Evolutionary conservation across 2,113 vertebrate genomes (phyloP).

Genomic region (Rafetus swinhoei): DNA sequence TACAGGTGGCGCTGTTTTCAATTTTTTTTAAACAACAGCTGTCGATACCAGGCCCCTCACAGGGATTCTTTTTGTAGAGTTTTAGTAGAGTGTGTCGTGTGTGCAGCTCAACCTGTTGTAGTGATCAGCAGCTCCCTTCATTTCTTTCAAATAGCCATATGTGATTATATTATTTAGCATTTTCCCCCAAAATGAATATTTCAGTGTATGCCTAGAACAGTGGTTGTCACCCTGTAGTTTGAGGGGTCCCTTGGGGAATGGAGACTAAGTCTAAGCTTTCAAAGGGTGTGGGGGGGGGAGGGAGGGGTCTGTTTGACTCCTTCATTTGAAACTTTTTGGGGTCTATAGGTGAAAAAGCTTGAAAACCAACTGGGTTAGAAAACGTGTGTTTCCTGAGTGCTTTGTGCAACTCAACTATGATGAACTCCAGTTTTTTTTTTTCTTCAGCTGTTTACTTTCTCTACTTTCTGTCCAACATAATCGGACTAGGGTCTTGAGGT

Average conservation of each 20-base stretch:
- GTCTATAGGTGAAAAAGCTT: too few relatives aligned
- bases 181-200: not conserved
- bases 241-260: too few relatives aligned
- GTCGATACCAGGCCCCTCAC: not conserved
- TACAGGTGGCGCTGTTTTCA: not conserved
- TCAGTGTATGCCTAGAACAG: not conserved
- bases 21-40: not conserved
- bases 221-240: too few relatives aligned
- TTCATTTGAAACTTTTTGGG: too few relatives aligned
- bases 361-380: too few relatives aligned
- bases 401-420: not conserved
- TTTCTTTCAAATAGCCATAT: not conserved
- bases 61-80: not conserved
- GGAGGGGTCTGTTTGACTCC: too few relatives aligned
- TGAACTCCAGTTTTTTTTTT: not conserved
- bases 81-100: not conserved
- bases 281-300: too few relatives aligned
- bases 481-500: not conserved
- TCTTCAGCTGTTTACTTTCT: not conserved
- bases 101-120: not conserved
- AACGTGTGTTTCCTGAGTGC: not conserved
- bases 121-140: not conserved
- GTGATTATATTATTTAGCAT: not conserved
- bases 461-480: not conserved
- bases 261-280: too few relatives aligned